A percentile compares a stretch with the other conserved stretches of the same genome.
Evolutionary conservation across 2,113 vertebrate genomes (phyloP).

Genomic region (Paradisaea rubra): DNA sequence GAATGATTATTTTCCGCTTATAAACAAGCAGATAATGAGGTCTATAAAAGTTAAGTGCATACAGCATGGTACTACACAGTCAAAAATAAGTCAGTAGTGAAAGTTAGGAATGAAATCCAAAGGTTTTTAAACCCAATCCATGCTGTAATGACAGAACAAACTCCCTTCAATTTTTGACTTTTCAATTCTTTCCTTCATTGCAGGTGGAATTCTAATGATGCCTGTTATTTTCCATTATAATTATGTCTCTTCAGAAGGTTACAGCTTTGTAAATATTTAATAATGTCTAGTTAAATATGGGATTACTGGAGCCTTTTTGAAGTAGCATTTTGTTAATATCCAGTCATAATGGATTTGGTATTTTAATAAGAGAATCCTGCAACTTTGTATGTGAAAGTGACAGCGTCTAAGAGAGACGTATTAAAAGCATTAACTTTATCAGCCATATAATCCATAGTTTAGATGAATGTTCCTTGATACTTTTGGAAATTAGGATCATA

Average conservation of each 20-base stretch:
- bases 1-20: background rate
- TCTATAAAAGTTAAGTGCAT: slow-evolving; percentile 1
- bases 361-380: background rate
- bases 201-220: background rate
- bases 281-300: background rate
- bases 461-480: background rate
- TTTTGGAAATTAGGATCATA: background rate
- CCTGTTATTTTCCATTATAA: background rate
- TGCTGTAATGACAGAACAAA: background rate
- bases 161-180: background rate
- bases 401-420: background rate
- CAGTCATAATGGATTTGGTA: background rate
- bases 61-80: background rate
- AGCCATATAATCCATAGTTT: background rate
- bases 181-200: background rate
- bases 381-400: background rate
- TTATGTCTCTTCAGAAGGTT: background rate
- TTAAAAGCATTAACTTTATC: background rate
- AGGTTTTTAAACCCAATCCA: background rate
- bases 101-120: background rate
- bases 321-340: background rate
- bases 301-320: background rate
- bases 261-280: slow-evolving; percentile 29
- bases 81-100: background rate
- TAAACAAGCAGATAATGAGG: slow-evolving; percentile 34